Base-by-base conservation (phyloP, 1,140 invertebrate genomes). In the Agrilus planipennis region DNA sequence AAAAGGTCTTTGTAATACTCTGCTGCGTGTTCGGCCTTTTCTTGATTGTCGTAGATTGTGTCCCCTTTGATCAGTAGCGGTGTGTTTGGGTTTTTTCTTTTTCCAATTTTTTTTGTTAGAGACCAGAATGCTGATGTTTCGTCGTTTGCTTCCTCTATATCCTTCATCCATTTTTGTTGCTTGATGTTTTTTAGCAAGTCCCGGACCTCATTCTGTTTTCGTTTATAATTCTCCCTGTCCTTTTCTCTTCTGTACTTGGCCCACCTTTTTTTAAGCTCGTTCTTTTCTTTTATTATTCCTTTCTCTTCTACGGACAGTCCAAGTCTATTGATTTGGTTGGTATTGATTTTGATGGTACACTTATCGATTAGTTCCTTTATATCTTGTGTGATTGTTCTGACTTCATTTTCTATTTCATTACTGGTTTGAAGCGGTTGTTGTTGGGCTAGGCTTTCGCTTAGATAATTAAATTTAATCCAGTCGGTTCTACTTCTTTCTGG, bases 231-330 rank as follows among this genome's bases (percentile, higher is more conserved):
- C 9, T 4, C 5, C 11, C 23, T 38, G 5, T 3, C 36, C 11
- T 9, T 16, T 3, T 10, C 4, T 4, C 23, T 14, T 15, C 12
- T 12, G n/a, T 11, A 15, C 15, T 18, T 23, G 2, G 5, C 5
- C 36, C 36, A 38, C 22, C 19, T 7, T 27, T 38, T 27, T 23
- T 38, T 38, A 14, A 23, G 21, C 3, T 38, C 21, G 36, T 38
- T 21, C 15, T 38, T 38, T 14, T 27, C 27, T 11, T 16, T 25
- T 3, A 38, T 2, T 2, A 36, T 16, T 6, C 11, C n/a, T 11
- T 38, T 38, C 27, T 38, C 21, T 4, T 27, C 23, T 9, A 17
- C 9, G 9, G 6, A n/a, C 2, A 38, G 25, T 11, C n/a, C n/a
- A 20, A 18, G 23, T 11, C 15, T 38, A 3, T 38, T 38, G 36